Conservation (phyloP, 1,140 invertebrate species). For the Zaprionus kolodkinae region DNA sequence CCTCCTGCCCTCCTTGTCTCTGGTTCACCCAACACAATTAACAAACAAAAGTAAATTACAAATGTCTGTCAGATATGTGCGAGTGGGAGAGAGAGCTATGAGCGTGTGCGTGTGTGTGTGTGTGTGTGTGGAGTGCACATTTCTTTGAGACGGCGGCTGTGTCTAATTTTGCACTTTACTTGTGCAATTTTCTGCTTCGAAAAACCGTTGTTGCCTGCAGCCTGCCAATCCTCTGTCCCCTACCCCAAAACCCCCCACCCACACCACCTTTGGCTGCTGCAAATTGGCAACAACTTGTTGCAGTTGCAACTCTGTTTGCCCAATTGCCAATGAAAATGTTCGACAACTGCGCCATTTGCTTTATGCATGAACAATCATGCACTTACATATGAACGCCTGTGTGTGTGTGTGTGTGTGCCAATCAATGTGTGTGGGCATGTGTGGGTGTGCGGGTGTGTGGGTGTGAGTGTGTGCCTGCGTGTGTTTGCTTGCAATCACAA, state of each 20-base stretch:
- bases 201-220: constrained; percentile 40
- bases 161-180: constrained; percentile 66
- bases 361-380: constrained; percentile 59
- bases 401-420: constrained; percentile 22
- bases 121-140: constrained; percentile 33
- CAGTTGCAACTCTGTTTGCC: constrained; percentile 42
- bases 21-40: constrained; percentile 40
- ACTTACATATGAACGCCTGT: constrained; percentile 23
- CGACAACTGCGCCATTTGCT: constrained; percentile 57
- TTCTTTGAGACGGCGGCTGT: constrained; percentile 49
- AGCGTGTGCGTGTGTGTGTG: constrained; percentile 9
- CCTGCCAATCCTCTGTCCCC: constrained; percentile 3
- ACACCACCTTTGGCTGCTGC: neutral
- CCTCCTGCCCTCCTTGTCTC: neutral
- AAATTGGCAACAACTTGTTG: constrained; percentile 57
- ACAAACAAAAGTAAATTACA: constrained; percentile 60
- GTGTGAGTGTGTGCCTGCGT: constrained; percentile 21
- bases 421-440: constrained; percentile 22
- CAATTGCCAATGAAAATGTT: constrained; percentile 60
- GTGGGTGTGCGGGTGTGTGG: neutral
- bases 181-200: constrained; percentile 61
- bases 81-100: neutral
- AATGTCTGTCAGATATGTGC: constrained; percentile 29
- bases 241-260: neutral
- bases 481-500: constrained; percentile 61